Evolutionary conservation across 30 jellyfish, hydroid and myxozoan genomes (phyloP).

Genomic region (Catostylus mosaicus): DNA sequence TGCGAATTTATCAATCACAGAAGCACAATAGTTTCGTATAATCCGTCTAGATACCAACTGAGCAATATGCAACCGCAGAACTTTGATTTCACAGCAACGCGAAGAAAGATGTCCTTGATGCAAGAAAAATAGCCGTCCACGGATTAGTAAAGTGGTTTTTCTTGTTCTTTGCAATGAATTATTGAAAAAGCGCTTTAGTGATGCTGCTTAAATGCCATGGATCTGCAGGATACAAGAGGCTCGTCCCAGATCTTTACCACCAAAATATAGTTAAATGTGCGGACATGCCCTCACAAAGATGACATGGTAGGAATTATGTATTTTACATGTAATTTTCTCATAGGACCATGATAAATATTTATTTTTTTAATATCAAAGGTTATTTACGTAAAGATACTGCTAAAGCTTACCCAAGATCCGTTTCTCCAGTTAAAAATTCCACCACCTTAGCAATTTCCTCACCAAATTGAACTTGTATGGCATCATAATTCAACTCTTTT

Average conservation of each 20-base stretch:
- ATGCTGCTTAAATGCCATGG: not conserved
- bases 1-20: no score
- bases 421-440: slow-evolving; percentile 57
- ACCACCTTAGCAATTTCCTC: slow-evolving; percentile 70
- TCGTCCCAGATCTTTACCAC: not conserved
- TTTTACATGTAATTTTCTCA: no score
- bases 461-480: slow-evolving; percentile 52
- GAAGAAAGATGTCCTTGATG: not conserved
- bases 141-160: not conserved
- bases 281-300: no score
- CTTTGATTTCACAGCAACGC: not conserved
- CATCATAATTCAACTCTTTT: slow-evolving; percentile 62
- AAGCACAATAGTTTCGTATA: not conserved
- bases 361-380: not conserved
- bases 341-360: not conserved
- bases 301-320: no score
- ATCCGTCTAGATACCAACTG: not conserved
- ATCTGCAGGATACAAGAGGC: not conserved
- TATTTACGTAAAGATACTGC: not conserved
- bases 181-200: not conserved
- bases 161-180: not conserved
- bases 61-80: not conserved
- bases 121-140: not conserved
- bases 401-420: slow-evolving; percentile 59
- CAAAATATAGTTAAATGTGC: not conserved